Base-by-base conservation (phyloP, 2,888 invertebrate species). In the Parelbella ahira region DNA sequence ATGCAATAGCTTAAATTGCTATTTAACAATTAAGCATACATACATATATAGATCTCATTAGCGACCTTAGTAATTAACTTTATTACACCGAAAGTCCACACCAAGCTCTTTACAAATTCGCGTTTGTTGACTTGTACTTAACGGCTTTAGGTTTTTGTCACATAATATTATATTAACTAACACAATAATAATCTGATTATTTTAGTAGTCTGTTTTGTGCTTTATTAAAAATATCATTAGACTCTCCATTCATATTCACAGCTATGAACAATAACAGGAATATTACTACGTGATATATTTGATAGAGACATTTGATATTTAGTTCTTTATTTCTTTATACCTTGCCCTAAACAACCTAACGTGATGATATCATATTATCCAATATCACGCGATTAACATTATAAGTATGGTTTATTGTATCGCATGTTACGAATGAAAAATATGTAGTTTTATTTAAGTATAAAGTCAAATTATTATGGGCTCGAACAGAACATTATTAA, bases 41-140 rank as follows among this genome's bases (percentile, higher is more conserved):
- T n/a, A n/a, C n/a, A n/a, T n/a, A 49, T 44, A 30, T 38, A 37
- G 46, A 53, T 39, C 43, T 48, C 45, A 49, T 54, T 52, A 50
- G 46, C n/a, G n/a, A n/a, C 37, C 41, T 44, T 50, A 27, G 48
- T 48, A 51, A 50, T 54, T 49, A 51, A 49, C 47, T 56, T 53
- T 45, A 50, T 51, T 53, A 51, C 48, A 49, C 41, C 36, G 44
- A 47, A 51, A 53, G 48, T 45, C 44, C 51, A 48, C 49, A 45
- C 50, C 41, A n/a, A 38, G 47, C 45, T 44, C 47, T 46, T 50
- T 49, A n/a, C n/a, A 48, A 51, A 51, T 50, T 45, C 43, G 45
- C 45, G 46, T 47, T 47, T 43, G 21, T 41, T 45, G 47, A 43
- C n/a, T n/a, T 38, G 43, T 45, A 33, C 32, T 44, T 13, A 27